Base-by-base conservation (phyloP, 2,797 vertebrate genomes). In the Menidia menidia region DNA sequence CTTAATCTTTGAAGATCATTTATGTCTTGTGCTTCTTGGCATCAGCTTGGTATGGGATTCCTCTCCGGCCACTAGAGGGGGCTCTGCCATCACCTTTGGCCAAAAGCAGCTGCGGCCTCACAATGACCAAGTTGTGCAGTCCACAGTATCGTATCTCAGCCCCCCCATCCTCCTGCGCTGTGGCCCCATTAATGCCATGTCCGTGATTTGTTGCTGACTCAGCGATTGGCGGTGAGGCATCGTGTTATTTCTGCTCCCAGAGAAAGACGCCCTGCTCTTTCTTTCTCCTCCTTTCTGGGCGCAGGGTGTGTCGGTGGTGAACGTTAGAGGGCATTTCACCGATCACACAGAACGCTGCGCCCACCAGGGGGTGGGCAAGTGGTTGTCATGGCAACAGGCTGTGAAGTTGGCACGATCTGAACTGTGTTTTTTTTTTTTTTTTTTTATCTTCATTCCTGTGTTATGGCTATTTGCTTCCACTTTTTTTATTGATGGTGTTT, bases 351-450 rank as follows among this genome's bases (percentile, higher is more conserved):
- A 44, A 57, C 32, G 47, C 57, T 51, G 57, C 60, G 68, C 75
- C 84, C 51, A 13, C 78, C 82, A 76, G 80, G 76, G 48, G 74
- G 77, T 75, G 71, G 47, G 0, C 16, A 74, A 75, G 65, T 0
- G 0, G 88, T 90, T 87, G 88, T 83, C 87, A 89, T 89, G 73
- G 90, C 61, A 90, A 91, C 90, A 80, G 60, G 82, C 80, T 71
- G 68, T 81, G 74, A 80, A 73, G 83, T 57, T 86, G 75, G 83
- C 79, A 73, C 71, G 68, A 83, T 60, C 51, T 71, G 64, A 77
- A 48, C 48, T 68, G 69, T 25, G 1, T 25, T 75, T 57, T 70
- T 69, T 57, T 50, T 55, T 53, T 43, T 45, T 15, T 43, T 57
- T n/a, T 6, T 0, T 0, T 2, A 1, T 15, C 8, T 2, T 25